Evolutionary conservation across 2,888 invertebrate genomes (phyloP), one percentile per base, ranked within the genome.

Genomic region (Andrena camellia): DNA sequence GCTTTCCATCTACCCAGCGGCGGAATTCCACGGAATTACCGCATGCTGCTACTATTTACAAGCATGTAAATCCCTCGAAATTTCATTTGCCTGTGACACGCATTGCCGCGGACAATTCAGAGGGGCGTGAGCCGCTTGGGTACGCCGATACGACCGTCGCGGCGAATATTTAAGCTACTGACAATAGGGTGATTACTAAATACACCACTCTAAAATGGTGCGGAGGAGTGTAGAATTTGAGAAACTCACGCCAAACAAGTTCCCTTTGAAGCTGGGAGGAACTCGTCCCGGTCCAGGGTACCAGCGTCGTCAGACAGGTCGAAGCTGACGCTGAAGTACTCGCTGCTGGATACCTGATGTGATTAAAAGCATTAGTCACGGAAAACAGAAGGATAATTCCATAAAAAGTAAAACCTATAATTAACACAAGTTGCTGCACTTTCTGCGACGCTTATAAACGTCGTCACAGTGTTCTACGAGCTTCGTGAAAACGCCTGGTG

Each of bases 251-350:
- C 95, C 86, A 97, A 94, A 83, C 95, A 95, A 78, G 95, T 95
- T 90, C 96, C 96, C 91, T 96, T 96, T 76, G 95, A 95, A 10
- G 96, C 96, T 26, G 96, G 96, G 86, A 96, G 95, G 92, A 96
- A 96, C 93, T 97, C 96, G 86, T 96, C 96, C 52, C 95, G 95
- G 67, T 94, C 96, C 93, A 94, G 94, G 89, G 93, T 94, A 92
- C 94, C 95, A 50, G 94, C 92, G 86, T 95, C 95, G 78, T 95
- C 92, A 63, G 95, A 94, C n/a, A 95, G 94, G 91, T 96, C 96
- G 93, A 97, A 97, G 92, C 95, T 96, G 83, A 97, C 96, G 89
- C 96, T 96, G 94, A 97, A 96, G 92, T 96, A 97, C 91, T 97
- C 97, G 89, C 96, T 96, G 93, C 96, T 97, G 72, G 96, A 96